Evolutionary conservation across 2,888 invertebrate species (phyloP).

Genomic region (Ophioninae sp.): DNA sequence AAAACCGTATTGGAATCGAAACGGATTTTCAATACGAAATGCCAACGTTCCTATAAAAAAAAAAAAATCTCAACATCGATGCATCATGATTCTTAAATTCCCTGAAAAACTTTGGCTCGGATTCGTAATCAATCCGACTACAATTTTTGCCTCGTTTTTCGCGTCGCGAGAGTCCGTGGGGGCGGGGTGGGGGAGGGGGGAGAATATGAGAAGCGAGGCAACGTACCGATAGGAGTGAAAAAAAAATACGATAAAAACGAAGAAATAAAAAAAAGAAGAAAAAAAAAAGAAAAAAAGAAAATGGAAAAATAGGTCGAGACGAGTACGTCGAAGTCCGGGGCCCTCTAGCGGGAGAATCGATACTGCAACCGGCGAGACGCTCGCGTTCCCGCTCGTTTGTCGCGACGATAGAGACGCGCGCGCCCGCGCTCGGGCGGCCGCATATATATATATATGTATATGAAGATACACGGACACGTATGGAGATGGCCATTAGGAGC

Average conservation of each 20-base stretch:
- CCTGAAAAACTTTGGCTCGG: no score
- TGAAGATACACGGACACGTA: not conserved
- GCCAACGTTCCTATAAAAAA: no score
- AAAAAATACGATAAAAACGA: not conserved
- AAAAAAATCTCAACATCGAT: no score
- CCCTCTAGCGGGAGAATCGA: constrained; percentile 65
- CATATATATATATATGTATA: no score
- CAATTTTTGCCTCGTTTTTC: not conserved
- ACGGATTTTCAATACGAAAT: no score
- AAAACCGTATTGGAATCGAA: no score
- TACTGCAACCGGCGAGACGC: constrained; percentile 70
- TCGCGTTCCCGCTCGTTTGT: constrained; percentile 55
- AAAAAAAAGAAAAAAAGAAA: not conserved
- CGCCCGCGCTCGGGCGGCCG: no score
- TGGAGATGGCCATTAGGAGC: constrained; percentile 64
- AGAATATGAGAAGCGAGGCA: not conserved
- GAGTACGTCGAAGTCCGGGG: not conserved
- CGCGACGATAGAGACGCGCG: constrained; percentile 47
- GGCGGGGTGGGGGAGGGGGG: not conserved
- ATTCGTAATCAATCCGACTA: no score
- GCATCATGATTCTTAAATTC: no score
- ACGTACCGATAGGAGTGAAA: not conserved
- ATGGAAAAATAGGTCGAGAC: not conserved
- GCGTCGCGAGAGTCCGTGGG: not conserved
- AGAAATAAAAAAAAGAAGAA: not conserved